Conservation (phyloP, 2,113 vertebrate genomes). For the Chionomys nivalis region DNA sequence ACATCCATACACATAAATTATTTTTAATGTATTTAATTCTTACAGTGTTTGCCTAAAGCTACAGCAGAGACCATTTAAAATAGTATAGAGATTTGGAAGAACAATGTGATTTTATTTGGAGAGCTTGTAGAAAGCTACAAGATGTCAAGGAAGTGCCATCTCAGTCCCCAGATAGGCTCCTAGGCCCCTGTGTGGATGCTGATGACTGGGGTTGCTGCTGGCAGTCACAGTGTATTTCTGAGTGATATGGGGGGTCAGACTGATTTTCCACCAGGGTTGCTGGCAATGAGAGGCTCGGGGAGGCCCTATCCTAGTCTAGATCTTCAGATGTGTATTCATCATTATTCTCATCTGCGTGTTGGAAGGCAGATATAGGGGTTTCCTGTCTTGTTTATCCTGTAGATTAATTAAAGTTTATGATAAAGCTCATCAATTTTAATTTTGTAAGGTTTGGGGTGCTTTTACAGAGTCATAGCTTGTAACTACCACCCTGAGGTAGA, state of each 20-base stretch:
- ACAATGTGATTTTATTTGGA: background rate
- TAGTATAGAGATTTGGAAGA: background rate
- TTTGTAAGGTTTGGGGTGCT: background rate
- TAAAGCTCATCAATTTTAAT: background rate
- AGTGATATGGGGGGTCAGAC: no score
- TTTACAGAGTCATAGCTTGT: background rate
- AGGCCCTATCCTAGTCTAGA: background rate
- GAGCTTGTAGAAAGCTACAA: background rate
- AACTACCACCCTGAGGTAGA: background rate
- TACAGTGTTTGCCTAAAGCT: background rate
- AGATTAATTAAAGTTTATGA: background rate
- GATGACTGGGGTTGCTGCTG: background rate
- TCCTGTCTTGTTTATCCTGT: background rate
- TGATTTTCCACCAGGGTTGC: no score
- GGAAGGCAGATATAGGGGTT: background rate
- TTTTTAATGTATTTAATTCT: background rate
- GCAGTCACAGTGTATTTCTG: background rate
- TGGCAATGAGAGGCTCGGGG: background rate
- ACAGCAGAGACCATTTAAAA: background rate
- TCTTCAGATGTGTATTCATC: background rate
- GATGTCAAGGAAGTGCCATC: background rate
- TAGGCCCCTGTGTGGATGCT: background rate
- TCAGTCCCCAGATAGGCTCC: no score
- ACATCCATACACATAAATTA: background rate
- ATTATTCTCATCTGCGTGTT: background rate